phyloP scores from a whole-genome alignment of 2,113 vertebrate genomes.

The Dipodomys ordii region DNA sequence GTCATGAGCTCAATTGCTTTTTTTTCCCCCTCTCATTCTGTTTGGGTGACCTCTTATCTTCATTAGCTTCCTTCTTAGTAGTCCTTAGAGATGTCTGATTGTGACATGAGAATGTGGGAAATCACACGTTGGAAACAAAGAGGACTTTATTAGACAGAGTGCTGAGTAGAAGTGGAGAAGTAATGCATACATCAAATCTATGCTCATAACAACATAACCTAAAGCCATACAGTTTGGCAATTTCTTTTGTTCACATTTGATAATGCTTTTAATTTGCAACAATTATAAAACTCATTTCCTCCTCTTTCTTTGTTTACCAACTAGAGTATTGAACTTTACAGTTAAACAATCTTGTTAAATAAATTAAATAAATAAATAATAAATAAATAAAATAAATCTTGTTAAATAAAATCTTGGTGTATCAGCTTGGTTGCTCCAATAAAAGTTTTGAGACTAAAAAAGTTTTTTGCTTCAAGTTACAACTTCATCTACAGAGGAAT shows the following conservation, averaged over 20 bases:
- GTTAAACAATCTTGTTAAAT: neutral
- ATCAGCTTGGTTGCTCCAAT: constrained; percentile 1
- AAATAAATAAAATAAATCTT: no score
- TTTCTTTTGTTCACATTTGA: neutral
- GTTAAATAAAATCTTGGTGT: neutral
- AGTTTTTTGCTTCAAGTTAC: neutral
- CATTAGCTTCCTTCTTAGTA: constrained; percentile 65
- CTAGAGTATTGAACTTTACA: neutral
- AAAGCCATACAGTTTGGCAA: no score
- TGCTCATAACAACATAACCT: neutral
- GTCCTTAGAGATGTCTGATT: constrained; percentile 47
- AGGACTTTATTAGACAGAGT: neutral
- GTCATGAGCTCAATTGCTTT: neutral
- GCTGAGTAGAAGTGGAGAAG: neutral
- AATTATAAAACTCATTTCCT: neutral
- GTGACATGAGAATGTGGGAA: constrained; percentile 62
- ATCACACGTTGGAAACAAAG: constrained; percentile 62
- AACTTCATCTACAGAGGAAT: neutral
- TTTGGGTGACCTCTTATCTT: constrained; percentile 71
- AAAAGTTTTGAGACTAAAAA: neutral
- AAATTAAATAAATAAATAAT: no score
- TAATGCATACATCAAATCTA: neutral
- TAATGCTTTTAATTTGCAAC: neutral
- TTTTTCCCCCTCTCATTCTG: neutral
- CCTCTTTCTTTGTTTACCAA: neutral